Percentiles rank a stretch among this genome's conserved stretches.
These are phyloP conservation scores for Schizotus pectinicornis DNA, from an alignment of 2,888 invertebrate genomes.

Conservation along the genomic window DNA sequence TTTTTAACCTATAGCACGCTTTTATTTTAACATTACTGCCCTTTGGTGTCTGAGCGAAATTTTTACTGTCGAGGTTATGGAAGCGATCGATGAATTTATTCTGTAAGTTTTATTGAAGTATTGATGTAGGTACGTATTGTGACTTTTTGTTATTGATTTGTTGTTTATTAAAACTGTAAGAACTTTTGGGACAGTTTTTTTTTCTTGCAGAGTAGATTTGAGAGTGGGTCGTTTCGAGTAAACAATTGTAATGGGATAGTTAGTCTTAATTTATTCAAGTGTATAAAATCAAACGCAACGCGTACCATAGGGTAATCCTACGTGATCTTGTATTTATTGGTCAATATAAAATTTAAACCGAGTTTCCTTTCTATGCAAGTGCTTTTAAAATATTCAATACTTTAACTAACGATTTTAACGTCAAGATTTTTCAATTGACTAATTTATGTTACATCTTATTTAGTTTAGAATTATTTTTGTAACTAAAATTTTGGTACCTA, in stretches of 20 bases:
- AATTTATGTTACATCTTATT: too few relatives aligned
- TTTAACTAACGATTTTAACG: background rate
- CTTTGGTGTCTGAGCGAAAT: background rate
- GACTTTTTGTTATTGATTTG: constrained; percentile 25
- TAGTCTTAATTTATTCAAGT: constrained; percentile 1
- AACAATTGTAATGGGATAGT: background rate
- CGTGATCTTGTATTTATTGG: constrained; percentile 5
- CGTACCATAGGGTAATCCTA: background rate
- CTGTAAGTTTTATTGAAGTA: constrained; percentile 27
- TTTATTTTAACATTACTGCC: constrained; percentile 14
- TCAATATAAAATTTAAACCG: constrained; percentile 5
- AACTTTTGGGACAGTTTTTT: constrained; percentile 1
- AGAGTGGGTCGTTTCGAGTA: background rate
- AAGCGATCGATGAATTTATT: constrained; percentile 8
- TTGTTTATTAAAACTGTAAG: constrained; percentile 25
- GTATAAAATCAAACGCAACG: constrained; percentile 1
- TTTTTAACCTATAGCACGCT: constrained; percentile 5
- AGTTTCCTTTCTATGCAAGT: too few relatives aligned
- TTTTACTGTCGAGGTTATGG: constrained; percentile 1
- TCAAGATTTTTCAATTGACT: background rate
- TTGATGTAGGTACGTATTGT: constrained; percentile 26
- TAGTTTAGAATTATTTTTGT: too few relatives aligned
- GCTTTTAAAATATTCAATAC: background rate
- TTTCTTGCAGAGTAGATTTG: background rate
- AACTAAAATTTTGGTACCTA: too few relatives aligned